Conservation (phyloP, 2,888 invertebrate species). For the Sialis fuliginosa region DNA sequence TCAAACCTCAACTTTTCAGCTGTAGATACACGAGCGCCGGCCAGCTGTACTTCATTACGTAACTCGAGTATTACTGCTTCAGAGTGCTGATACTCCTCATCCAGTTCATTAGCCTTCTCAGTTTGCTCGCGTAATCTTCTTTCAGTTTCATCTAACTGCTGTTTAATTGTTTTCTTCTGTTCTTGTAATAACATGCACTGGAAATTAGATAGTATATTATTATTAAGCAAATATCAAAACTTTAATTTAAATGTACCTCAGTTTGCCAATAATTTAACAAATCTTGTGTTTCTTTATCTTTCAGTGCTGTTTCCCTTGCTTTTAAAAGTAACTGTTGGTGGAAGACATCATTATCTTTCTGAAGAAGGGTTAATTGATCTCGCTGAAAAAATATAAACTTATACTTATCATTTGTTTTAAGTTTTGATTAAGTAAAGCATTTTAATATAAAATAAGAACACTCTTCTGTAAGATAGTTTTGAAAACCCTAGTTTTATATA, state of each 20-base stretch:
- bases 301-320: constrained; percentile 25
- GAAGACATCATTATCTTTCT: constrained; percentile 32
- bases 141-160: constrained; percentile 30
- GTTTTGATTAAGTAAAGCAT: no score
- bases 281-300: constrained; percentile 22
- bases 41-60: constrained; percentile 22
- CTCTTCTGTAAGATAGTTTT: no score
- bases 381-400: constrained; percentile 21
- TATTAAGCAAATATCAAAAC: constrained; percentile 2
- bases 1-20: constrained; percentile 32
- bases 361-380: constrained; percentile 36
- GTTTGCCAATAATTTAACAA: constrained; percentile 23
- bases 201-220: constrained; percentile 9
- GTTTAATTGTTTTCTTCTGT: constrained; percentile 28
- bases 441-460: no score
- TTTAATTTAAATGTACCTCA: constrained; percentile 16
- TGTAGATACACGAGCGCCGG: constrained; percentile 22
- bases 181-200: constrained; percentile 35
- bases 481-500: no score
- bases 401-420: no score
- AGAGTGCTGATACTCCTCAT: constrained; percentile 29
- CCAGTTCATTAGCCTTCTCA: constrained; percentile 25
- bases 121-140: constrained; percentile 29
- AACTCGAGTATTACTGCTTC: constrained; percentile 22
- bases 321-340: constrained; percentile 27